Conservation (phyloP, 2,888 invertebrate genomes). For the Cinara cedri region DNA sequence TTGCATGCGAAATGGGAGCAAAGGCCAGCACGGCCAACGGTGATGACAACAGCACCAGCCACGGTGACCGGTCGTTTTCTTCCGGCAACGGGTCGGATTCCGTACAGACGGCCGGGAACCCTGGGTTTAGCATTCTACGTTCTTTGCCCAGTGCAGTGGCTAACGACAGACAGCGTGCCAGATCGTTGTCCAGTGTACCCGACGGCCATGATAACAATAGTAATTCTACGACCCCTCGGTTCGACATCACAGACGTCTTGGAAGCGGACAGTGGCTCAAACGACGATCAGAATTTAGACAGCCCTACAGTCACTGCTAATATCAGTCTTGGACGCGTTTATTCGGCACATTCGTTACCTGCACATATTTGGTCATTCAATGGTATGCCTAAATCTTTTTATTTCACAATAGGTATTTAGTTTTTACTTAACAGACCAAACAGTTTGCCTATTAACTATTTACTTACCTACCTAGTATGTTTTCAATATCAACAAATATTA, state of each 20-base stretch:
- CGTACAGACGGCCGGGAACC: conserved; percentile 69
- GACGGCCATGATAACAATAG: conserved; percentile 73
- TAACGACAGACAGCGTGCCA: conserved; percentile 80
- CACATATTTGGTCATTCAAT: conserved; percentile 90
- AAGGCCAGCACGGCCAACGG: conserved; percentile 82
- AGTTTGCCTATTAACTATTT: no score
- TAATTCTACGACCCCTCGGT: conserved; percentile 67
- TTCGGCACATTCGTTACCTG: conserved; percentile 82
- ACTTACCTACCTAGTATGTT: no score
- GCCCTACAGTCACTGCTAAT: conserved; percentile 64
- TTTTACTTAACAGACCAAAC: no score
- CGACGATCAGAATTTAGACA: conserved; percentile 70
- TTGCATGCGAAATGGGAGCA: conserved; percentile 72
- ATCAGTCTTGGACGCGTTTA: conserved; percentile 79
- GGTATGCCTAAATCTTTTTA: conserved; percentile 62
- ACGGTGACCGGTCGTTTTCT: conserved; percentile 77
- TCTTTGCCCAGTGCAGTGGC: conserved; percentile 75
- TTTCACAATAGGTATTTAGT: no score
- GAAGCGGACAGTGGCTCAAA: conserved; percentile 75
- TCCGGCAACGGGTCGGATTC: conserved; percentile 75
- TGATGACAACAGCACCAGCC: conserved; percentile 72
- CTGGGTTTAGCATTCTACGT: conserved; percentile 72
- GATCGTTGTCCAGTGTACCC: conserved; percentile 83
- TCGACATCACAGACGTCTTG: conserved; percentile 70
- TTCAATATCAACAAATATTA: no score